Evolutionary conservation across 2,888 invertebrate genomes (phyloP), one percentile per base, ranked within the genome.

Genomic region (Scaptomyza flava): DNA sequence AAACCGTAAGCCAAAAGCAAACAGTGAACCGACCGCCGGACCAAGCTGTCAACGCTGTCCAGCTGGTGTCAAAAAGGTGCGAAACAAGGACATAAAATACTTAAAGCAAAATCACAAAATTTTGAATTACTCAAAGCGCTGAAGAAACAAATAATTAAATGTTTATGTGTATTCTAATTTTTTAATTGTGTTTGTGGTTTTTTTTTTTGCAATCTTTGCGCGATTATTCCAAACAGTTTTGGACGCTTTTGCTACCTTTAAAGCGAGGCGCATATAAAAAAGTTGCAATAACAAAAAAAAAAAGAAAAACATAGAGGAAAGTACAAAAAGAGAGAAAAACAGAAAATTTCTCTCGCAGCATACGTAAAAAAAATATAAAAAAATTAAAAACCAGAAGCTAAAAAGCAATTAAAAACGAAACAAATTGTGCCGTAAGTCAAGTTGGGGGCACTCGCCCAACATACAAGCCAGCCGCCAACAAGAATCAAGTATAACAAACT

Each of bases 381-480:
- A 11, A 66, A 54, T 23, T 31, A 33, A 70, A 66, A 68, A 51
- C 31, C 33, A 46, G 62, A 69, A 69, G 80, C 86, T 65, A 54
- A 77, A 81, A 82, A 84, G 87, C 85, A 82, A 82, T 82, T 82
- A 82, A 82, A 87, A 75, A 60, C 77, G 77, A 38, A 72, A 84
- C 68, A 79, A 81, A 82, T 81, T 81, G 84, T 77, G 84, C 81
- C 81, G 81, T 70, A 77, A 81, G 81, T 77, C 81, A 87, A 72
- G 84, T 83, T 84, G 81, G 78, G 84, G 81, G 87, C 87, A 57
- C 69, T 69, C 60, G 76, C 67, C 72, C 76, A 79, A 77, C 61
- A 62, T 36, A 52, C 58, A 58, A 20, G 34, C 41, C 42, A 52
- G 31, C 41, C 46, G 31, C 41, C 46, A 48, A 7, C 34, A 42